Conservation (phyloP, 2,113 vertebrate species). For the Mastomys natalensis region DNA sequence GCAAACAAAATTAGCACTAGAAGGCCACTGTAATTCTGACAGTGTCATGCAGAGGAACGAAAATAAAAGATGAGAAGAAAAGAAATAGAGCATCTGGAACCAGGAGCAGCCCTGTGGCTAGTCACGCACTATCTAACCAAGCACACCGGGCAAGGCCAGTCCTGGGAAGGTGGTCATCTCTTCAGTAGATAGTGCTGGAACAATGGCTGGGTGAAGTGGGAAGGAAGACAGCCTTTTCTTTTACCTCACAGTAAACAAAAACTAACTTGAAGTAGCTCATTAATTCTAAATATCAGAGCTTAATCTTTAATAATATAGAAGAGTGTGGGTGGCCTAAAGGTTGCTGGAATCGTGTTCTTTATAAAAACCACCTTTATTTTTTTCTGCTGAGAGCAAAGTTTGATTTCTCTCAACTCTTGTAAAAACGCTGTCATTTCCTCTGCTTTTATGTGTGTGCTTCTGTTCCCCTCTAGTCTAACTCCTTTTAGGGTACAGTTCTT, state of each 20-base stretch:
- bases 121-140: neutral
- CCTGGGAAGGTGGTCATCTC: neutral
- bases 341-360: neutral
- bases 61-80: neutral
- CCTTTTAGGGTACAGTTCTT: conserved; percentile 5
- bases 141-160: neutral
- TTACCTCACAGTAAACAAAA: neutral
- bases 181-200: neutral
- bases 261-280: neutral
- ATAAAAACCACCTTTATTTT: conserved; percentile 27
- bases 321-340: neutral
- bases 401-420: conserved; percentile 37
- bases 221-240: neutral
- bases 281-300: neutral
- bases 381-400: neutral
- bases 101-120: neutral
- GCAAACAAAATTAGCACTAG: neutral
- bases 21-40: neutral
- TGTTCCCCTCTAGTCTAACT: neutral
- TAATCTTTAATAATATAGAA: neutral
- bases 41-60: neutral
- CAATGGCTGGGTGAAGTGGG: neutral
- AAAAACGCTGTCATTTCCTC: neutral
- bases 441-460: conserved; percentile 38
- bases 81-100: neutral